phyloP scores from a whole-genome alignment of 1,140 invertebrate genomes.

The Lysiphlebus fabarum region DNA sequence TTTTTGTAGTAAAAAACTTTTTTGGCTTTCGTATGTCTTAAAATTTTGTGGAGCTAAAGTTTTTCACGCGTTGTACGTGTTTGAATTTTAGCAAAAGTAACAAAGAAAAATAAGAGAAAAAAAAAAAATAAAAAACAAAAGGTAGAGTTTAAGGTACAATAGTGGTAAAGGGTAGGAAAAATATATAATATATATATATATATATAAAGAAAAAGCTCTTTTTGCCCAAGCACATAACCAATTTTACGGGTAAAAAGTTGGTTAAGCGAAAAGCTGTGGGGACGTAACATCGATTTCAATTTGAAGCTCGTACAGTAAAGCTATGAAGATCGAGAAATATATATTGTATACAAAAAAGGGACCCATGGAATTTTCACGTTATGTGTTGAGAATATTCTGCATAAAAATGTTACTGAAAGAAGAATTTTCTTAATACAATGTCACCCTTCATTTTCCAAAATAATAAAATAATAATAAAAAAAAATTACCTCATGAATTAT shows the following conservation, averaged over 20 bases:
- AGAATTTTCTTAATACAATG: constrained; percentile 17
- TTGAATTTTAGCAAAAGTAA: constrained; percentile 9
- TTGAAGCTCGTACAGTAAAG: constrained; percentile 10
- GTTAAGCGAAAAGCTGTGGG: constrained; percentile 14
- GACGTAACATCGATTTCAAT: constrained; percentile 30
- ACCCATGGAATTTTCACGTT: constrained; percentile 22
- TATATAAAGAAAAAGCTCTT: constrained; percentile 11
- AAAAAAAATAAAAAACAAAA: constrained; percentile 11
- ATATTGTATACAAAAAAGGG: constrained; percentile 1
- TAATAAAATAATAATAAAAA: background rate
- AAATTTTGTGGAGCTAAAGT: constrained; percentile 26
- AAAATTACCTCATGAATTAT: constrained; percentile 19
- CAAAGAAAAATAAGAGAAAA: background rate
- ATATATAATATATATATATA: constrained; percentile 3
- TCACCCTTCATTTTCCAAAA: constrained; percentile 8
- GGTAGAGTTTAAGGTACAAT: background rate
- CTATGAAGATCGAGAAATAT: constrained; percentile 25
- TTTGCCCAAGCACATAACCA: constrained; percentile 27
- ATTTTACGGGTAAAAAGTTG: constrained; percentile 31
- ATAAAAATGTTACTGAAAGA: background rate
- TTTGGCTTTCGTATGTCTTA: constrained; percentile 7
- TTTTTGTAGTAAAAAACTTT: constrained; percentile 36
- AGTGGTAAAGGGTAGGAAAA: background rate
- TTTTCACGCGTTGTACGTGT: constrained; percentile 27
- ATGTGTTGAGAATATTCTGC: constrained; percentile 21